Percentiles rank a stretch among this genome's conserved stretches.
Conservation (phyloP, 2,797 vertebrate genomes). For the Kryptopterus vitreolus region DNA sequence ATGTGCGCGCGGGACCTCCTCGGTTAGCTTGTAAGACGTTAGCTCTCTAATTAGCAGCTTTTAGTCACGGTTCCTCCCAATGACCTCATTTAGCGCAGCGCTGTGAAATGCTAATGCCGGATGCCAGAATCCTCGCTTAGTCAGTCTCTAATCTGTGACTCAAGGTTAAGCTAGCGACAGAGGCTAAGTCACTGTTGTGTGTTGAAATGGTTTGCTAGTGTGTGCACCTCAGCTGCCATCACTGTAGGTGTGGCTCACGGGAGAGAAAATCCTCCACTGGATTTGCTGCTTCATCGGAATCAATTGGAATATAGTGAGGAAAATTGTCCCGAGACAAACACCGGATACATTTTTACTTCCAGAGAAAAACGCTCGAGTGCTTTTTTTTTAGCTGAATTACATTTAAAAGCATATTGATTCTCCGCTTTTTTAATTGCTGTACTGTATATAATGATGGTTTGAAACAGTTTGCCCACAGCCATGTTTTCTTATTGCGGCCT, state of each 20-base stretch:
- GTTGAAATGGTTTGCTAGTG: not conserved
- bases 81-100: conserved; percentile 59
- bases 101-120: conserved; percentile 49
- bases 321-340: not conserved
- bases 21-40: conserved; percentile 46
- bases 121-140: conserved; percentile 50
- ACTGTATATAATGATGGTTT: not conserved
- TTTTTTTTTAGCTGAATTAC: not conserved
- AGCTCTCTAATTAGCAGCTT: conserved; percentile 66
- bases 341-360: too few species aligned
- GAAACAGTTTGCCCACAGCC: not conserved
- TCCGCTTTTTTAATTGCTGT: too few species aligned
- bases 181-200: conserved; percentile 1
- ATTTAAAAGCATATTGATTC: not conserved
- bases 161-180: conserved; percentile 15
- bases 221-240: not conserved
- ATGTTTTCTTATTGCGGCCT: not conserved
- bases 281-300: too few species aligned
- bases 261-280: not conserved
- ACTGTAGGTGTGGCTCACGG: not conserved
- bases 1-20: not conserved
- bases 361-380: not conserved
- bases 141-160: conserved; percentile 25
- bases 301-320: too few species aligned
- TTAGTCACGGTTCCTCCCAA: conserved; percentile 63